Evolutionary conservation across 2,113 vertebrate genomes (phyloP), one percentile per base, ranked within the genome.

Genomic region (Gymnarchus niloticus): DNA sequence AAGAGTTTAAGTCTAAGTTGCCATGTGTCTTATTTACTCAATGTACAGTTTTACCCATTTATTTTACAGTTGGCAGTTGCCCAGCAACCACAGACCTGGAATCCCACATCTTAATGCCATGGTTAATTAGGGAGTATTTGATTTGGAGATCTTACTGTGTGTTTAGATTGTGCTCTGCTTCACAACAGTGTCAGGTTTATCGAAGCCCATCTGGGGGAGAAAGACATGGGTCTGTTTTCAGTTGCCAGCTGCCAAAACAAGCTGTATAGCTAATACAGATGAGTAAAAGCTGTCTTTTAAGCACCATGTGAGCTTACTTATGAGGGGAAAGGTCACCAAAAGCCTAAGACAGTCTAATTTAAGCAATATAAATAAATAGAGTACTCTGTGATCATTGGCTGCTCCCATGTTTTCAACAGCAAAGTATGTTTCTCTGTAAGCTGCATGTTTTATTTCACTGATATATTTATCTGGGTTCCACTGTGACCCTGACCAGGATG

Each of bases 71-170:
- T 65, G 56, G n/a, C n/a, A n/a, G 78, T 86, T 82, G 41, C 85
- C 85, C n/a, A 51, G 85, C 57, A 86, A 61, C 85, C 8, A 19
- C 44, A 59, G 25, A 69, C 46, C 28, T 49, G 23, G 25, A 49
- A 46, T 28, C 3, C 25, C 85, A 51, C 49, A 49, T 54, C 51
- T n/a, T 54, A 83, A 56, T 83, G 56, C 23, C n/a, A 49, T 76
- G 28, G 78, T 69, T 82, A 82, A 86, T 82, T 86, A 86, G 37
- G 21, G 85, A 86, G 78, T 69, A 57, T 37, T 82, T 82, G 56
- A 81, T 82, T 82, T 65, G 85, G 25, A 86, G 23, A 82, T 81
- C 41, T 56, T 46, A 6, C 51, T n/a, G 56, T 86, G 33, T 69
- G 41, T 82, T 86, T 33, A 48, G 21, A 54, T 41, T 56, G 48